phyloP scores from a whole-genome alignment of 2,113 vertebrate species.

The Barbus barbus region DNA sequence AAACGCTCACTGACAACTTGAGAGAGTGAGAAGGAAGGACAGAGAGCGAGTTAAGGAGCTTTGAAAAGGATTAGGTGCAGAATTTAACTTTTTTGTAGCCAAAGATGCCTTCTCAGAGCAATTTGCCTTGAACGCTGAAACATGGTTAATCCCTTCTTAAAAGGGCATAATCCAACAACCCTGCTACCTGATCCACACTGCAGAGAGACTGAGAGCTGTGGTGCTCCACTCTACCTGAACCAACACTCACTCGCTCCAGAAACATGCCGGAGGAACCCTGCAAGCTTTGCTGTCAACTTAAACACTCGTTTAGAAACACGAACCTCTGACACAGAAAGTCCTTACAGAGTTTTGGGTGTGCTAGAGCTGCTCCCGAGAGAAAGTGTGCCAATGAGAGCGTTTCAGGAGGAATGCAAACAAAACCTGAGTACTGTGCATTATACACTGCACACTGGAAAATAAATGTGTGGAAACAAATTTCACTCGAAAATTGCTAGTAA shows the following conservation, averaged over 20 bases:
- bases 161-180: slow-evolving; percentile 76
- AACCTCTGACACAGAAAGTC: neutral
- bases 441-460: too few relatives aligned
- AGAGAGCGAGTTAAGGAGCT: slow-evolving; percentile 66
- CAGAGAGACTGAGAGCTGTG: slow-evolving; percentile 37
- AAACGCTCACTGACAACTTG: slow-evolving; percentile 59
- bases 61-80: slow-evolving; percentile 75
- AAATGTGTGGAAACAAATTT: too few relatives aligned
- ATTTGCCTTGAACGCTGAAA: slow-evolving; percentile 79
- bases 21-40: slow-evolving; percentile 33
- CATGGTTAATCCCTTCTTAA: slow-evolving; percentile 79
- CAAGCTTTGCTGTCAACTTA: too few relatives aligned
- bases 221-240: slow-evolving; percentile 47
- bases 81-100: slow-evolving; percentile 71
- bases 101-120: slow-evolving; percentile 72
- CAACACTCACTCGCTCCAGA: slow-evolving; percentile 27
- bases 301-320: neutral
- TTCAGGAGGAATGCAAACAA: neutral
- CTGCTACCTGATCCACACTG: slow-evolving; percentile 74
- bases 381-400: neutral
- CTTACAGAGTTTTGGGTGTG: neutral
- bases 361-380: neutral
- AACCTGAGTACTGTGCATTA: neutral
- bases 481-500: too few relatives aligned
- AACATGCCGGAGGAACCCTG: neutral